Conservation (phyloP, 2,797 vertebrate genomes). For the Morelia viridis region DNA sequence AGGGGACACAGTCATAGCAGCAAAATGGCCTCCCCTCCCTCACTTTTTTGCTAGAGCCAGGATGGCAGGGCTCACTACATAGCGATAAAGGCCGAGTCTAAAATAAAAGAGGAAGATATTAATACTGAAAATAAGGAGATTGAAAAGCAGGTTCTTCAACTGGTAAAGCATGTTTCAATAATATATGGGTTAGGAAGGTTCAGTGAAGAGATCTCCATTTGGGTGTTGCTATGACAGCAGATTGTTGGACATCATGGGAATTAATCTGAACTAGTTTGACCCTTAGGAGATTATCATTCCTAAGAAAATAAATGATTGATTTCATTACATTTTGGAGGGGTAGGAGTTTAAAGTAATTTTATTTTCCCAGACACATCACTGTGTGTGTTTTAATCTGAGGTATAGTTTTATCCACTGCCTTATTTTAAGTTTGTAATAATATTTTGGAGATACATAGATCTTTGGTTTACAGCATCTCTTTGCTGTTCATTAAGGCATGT, state of each 20-base stretch:
- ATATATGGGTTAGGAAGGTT: background rate
- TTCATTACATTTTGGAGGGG: background rate
- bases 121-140: background rate
- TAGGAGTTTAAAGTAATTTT: background rate
- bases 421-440: background rate
- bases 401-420: background rate
- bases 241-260: background rate
- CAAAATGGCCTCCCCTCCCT: conserved; percentile 23
- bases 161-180: background rate
- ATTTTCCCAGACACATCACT: background rate
- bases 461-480: background rate
- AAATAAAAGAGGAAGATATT: background rate
- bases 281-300: background rate
- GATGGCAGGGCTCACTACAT: background rate
- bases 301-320: background rate
- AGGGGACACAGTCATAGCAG: conserved; percentile 18
- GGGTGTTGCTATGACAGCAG: background rate
- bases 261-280: background rate
- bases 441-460: background rate
- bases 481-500: background rate
- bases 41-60: conserved; percentile 4
- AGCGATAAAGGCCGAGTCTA: background rate
- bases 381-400: background rate
- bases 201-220: background rate
- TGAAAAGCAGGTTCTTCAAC: background rate